Percentiles rank a stretch among this genome's conserved stretches.
phyloP scores from a whole-genome alignment of 2,888 invertebrate genomes.

The Macaria notata region DNA sequence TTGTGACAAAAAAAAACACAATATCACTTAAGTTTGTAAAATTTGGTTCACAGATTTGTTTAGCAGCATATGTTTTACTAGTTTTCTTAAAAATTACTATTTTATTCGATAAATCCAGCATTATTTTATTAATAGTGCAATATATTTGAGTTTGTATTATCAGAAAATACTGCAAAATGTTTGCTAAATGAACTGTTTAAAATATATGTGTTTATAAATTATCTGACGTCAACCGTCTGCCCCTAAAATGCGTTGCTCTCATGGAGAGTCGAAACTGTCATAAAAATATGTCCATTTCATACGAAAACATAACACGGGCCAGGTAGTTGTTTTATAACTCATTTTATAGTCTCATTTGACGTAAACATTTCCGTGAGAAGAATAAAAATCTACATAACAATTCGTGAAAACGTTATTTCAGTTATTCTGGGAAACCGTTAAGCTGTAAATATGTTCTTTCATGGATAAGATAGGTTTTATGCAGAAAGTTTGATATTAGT shows the following conservation, averaged over 20 bases:
- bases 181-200: too few relatives aligned
- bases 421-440: constrained; percentile 14
- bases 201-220: neutral
- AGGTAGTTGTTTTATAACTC: constrained; percentile 22
- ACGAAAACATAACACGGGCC: constrained; percentile 15
- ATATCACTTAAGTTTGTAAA: too few relatives aligned
- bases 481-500: too few relatives aligned
- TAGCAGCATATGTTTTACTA: too few relatives aligned
- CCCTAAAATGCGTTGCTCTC: constrained; percentile 2
- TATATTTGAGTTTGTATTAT: too few relatives aligned
- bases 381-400: constrained; percentile 30
- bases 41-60: too few relatives aligned
- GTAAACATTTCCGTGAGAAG: constrained; percentile 26
- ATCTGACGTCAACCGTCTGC: neutral
- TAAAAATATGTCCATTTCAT: constrained; percentile 24
- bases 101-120: too few relatives aligned
- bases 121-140: too few relatives aligned
- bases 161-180: too few relatives aligned
- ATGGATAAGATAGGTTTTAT: too few relatives aligned
- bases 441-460: neutral
- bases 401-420: constrained; percentile 23
- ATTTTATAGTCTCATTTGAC: constrained; percentile 26
- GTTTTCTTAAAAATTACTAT: too few relatives aligned
- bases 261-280: constrained; percentile 7
- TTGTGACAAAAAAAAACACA: too few relatives aligned